phyloP scores from a whole-genome alignment of 2,797 vertebrate species.

The Remorina albescens region DNA sequence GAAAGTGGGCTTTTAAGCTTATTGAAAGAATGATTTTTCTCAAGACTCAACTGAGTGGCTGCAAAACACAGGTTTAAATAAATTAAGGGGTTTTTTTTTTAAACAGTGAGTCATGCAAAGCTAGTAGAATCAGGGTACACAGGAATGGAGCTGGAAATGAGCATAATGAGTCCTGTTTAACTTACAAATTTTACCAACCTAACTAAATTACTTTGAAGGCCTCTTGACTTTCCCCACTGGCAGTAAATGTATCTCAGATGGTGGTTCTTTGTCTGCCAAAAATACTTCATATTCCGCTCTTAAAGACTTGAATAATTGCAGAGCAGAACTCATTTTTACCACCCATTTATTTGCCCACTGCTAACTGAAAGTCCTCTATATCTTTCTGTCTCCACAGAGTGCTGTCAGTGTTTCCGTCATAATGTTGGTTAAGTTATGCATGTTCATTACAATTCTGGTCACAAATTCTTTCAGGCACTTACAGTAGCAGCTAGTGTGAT shows the following conservation, averaged over 20 bases:
- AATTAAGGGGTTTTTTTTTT: no score
- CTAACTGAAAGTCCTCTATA: neutral
- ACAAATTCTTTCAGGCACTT: neutral
- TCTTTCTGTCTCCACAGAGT: neutral
- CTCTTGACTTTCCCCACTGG: neutral
- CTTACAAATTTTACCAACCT: neutral
- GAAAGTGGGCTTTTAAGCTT: no score
- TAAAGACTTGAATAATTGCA: neutral
- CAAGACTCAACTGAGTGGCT: no score
- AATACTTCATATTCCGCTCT: neutral
- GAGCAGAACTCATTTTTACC: neutral
- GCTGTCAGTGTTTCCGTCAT: neutral
- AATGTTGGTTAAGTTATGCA: neutral
- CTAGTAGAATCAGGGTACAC: no score
- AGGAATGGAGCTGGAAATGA: no score
- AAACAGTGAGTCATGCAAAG: no score
- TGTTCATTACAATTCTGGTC: neutral
- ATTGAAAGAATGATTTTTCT: no score
- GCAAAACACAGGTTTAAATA: no score
- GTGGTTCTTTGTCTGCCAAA: neutral
- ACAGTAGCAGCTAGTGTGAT: neutral
- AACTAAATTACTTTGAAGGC: neutral
- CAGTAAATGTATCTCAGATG: neutral
- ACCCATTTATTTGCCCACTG: neutral
- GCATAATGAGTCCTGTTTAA: neutral